phyloP scores from a whole-genome alignment of 2,888 invertebrate species.

The Phoronis australis region DNA sequence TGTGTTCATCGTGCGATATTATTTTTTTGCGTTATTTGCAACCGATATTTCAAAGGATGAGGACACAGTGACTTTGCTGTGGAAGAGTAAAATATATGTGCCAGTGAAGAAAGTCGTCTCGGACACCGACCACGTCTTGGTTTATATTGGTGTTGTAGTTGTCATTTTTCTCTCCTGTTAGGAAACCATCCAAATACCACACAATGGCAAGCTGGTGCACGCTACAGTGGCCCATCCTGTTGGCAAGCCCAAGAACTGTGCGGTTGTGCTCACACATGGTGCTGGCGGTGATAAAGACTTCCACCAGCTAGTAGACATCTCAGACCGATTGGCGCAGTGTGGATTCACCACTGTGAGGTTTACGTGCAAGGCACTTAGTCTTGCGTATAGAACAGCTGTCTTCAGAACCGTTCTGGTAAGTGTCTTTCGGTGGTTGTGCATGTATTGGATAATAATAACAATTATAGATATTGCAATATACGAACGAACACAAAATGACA shows the following conservation, averaged over 20 bases:
- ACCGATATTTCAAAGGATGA: no score
- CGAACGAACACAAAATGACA: neutral
- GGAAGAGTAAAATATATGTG: no score
- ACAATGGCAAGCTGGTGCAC: no score
- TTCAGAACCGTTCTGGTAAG: constrained; percentile 17
- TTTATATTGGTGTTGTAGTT: no score
- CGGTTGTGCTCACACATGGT: constrained; percentile 19
- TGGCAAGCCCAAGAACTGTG: neutral
- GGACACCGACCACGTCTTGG: no score
- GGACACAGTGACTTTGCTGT: no score
- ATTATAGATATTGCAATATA: neutral
- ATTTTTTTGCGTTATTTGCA: no score
- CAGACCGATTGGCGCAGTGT: constrained; percentile 7
- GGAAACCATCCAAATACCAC: no score
- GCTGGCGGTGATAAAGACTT: constrained; percentile 22
- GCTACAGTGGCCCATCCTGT: neutral
- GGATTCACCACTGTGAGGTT: constrained; percentile 16
- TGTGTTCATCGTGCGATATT: no score
- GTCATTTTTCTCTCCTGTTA: no score
- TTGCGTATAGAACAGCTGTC: constrained; percentile 17
- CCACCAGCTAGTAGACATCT: constrained; percentile 10
- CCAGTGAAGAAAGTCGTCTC: no score
- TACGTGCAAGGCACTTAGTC: constrained; percentile 21
- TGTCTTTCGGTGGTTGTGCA: neutral
- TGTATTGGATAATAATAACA: no score